Conservation (phyloP, 2,888 invertebrate genomes). For the Idaea dimidiata region DNA sequence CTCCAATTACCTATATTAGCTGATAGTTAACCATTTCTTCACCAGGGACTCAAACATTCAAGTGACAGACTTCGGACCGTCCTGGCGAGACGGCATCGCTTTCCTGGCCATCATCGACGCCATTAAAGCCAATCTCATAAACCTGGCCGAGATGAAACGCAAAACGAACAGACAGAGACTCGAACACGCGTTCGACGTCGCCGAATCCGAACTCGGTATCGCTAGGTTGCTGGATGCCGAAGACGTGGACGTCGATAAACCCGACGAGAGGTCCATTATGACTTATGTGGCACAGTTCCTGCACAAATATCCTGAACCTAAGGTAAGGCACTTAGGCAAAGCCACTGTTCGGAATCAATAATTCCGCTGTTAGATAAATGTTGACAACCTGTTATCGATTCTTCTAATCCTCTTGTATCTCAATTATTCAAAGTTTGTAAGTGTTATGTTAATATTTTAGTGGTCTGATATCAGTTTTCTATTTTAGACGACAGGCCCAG, state of each 20-base stretch:
- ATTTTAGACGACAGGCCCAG: conserved; percentile 83
- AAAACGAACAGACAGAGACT: conserved; percentile 90
- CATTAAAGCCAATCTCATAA: conserved; percentile 95
- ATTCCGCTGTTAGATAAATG: too few relatives aligned
- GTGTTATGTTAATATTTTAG: background rate
- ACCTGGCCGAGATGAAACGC: conserved; percentile 89
- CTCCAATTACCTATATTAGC: background rate
- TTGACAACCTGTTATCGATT: too few relatives aligned
- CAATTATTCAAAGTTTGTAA: background rate
- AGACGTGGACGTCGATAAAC: conserved; percentile 96
- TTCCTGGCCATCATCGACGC: conserved; percentile 97
- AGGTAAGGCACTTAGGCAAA: conserved; percentile 60
- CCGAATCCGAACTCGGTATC: conserved; percentile 94
- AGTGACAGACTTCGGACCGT: conserved; percentile 95
- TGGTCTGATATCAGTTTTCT: conserved; percentile 13
- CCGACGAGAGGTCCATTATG: conserved; percentile 98
- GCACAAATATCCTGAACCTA: conserved; percentile 95
- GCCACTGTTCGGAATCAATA: background rate
- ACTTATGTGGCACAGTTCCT: conserved; percentile 99
- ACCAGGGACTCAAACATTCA: conserved; percentile 91
- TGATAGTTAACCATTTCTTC: conserved; percentile 21
- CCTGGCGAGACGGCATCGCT: conserved; percentile 97
- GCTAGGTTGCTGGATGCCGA: conserved; percentile 95
- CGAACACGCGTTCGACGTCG: conserved; percentile 96
- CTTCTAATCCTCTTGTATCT: too few relatives aligned